phyloP scores from a whole-genome alignment of 2,888 invertebrate species.

The Oligia strigilis region DNA sequence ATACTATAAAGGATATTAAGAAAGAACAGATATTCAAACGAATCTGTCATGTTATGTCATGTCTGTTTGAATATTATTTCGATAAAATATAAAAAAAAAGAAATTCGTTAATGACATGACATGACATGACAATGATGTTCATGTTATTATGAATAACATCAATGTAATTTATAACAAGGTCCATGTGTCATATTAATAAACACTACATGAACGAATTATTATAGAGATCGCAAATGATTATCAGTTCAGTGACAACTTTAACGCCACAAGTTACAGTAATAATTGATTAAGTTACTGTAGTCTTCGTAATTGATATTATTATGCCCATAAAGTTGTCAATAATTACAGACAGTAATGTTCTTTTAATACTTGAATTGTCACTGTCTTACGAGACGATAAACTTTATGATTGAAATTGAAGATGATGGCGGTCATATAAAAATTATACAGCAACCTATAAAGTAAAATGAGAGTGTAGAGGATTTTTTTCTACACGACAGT shows the following conservation, averaged over 20 bases:
- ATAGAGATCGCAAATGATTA: neutral
- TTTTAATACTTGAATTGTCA: neutral
- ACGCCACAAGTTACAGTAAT: conserved; percentile 11
- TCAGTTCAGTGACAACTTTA: conserved; percentile 10
- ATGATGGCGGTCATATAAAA: neutral
- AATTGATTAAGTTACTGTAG: conserved; percentile 37
- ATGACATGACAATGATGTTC: neutral
- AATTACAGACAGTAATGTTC: conserved; percentile 1
- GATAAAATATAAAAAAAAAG: neutral
- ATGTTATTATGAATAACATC: neutral
- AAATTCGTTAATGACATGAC: neutral
- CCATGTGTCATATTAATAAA: neutral
- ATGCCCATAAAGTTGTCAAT: conserved; percentile 45
- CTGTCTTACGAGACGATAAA: neutral
- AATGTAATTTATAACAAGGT: neutral
- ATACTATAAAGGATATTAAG: neutral
- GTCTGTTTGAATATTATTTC: neutral
- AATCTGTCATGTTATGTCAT: no score
- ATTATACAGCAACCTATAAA: neutral
- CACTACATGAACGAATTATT: no score
- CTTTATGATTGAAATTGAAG: neutral
- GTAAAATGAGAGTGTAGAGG: neutral
- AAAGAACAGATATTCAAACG: neutral
- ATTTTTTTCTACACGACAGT: neutral
- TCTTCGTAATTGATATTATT: conserved; percentile 16